Evolutionary conservation across 2,113 vertebrate species (phyloP).

Genomic region (Bubo bubo): DNA sequence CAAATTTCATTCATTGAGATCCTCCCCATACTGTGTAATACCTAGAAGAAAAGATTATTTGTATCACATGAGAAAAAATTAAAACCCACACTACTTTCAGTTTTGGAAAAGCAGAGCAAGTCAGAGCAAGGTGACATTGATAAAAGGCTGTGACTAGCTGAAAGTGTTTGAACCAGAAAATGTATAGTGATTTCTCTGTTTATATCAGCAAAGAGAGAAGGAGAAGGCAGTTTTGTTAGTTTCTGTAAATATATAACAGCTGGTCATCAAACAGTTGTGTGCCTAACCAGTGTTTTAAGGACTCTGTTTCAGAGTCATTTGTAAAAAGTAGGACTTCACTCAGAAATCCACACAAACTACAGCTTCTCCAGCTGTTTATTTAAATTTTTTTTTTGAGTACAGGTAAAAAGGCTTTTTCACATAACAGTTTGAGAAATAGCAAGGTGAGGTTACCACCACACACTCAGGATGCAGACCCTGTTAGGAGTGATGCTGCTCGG

Average conservation of each 20-base stretch:
- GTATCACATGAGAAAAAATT: neutral
- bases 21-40: conserved; percentile 85
- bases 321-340: neutral
- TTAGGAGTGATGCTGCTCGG: neutral
- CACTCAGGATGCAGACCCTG: neutral
- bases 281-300: neutral
- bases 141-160: neutral
- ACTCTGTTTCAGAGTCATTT: neutral
- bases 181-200: neutral
- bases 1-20: conserved; percentile 84
- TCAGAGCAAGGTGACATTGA: neutral
- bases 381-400: neutral
- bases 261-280: neutral
- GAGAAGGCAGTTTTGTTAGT: neutral
- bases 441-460: neutral
- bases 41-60: conserved; percentile 71
- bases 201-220: neutral
- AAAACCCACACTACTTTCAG: neutral
- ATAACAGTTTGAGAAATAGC: neutral
- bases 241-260: neutral
- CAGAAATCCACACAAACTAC: neutral
- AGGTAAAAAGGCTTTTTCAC: neutral
- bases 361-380: neutral
- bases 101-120: neutral
- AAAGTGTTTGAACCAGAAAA: neutral